Conservation (phyloP, 2,888 invertebrate species). For the Drosophila setosimentum region DNA sequence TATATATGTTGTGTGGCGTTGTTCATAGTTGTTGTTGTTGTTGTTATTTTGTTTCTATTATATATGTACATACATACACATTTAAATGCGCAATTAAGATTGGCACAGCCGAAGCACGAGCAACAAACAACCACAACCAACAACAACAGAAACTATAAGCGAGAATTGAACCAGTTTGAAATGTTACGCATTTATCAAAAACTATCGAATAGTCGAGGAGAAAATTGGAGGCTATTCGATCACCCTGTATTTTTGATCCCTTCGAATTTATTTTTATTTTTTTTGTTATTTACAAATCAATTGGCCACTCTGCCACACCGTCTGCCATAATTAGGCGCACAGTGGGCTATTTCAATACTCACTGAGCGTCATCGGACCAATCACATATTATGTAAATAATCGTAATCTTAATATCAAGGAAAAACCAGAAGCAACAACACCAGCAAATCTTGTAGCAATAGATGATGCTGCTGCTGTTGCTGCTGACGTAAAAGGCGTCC, state of each 20-base stretch:
- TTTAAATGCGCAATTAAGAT: constrained; percentile 81
- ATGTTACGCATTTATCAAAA: constrained; percentile 68
- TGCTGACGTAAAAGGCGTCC: constrained; percentile 65
- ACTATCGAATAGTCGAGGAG: background rate
- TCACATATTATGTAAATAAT: constrained; percentile 51
- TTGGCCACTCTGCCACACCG: constrained; percentile 57
- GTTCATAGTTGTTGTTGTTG: constrained; percentile 27
- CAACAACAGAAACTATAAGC: constrained; percentile 55
- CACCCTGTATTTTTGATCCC: constrained; percentile 26
- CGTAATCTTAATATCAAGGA: constrained; percentile 62
- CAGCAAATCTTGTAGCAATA: constrained; percentile 34
- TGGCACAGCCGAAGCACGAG: constrained; percentile 63
- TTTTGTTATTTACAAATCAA: constrained; percentile 42
- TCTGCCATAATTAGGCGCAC: constrained; percentile 64
- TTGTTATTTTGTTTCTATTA: constrained; percentile 48
- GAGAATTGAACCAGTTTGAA: constrained; percentile 77
- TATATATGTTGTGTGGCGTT: constrained; percentile 32
- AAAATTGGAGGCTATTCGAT: constrained; percentile 13
- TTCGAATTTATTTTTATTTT: constrained; percentile 1
- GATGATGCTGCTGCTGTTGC: constrained; percentile 51
- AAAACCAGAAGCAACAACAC: constrained; percentile 35
- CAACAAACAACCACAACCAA: constrained; percentile 30
- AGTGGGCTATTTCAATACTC: constrained; percentile 26
- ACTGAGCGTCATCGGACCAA: constrained; percentile 60
- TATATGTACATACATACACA: constrained; percentile 58